A percentile compares a stretch with the other conserved stretches of the same genome.
phyloP scores from a whole-genome alignment of 2,797 vertebrate genomes.

The Sebastes trivittatus region DNA sequence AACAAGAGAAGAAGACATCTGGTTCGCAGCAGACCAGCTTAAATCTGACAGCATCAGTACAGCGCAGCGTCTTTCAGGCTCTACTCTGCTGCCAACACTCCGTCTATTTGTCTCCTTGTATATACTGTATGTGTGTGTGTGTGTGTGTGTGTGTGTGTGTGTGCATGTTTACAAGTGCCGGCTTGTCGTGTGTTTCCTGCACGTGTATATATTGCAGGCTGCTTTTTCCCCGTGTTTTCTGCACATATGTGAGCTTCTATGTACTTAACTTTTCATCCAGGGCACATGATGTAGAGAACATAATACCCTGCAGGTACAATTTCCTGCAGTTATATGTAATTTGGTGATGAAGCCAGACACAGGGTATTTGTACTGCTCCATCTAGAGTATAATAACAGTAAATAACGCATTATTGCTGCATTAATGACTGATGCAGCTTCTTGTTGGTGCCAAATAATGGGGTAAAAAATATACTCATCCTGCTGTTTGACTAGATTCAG shows the following conservation, averaged over 20 bases:
- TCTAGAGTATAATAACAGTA: conserved; percentile 45
- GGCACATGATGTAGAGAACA: conserved; percentile 10
- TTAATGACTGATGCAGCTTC: conserved; percentile 16
- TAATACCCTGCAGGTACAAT: conserved; percentile 35
- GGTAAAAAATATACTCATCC: not conserved
- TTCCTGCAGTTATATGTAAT: conserved; percentile 59
- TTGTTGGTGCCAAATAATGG: conserved; percentile 5
- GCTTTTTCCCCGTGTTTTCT: conserved; percentile 1
- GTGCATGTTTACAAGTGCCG: not conserved
- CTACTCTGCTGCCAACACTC: not conserved
- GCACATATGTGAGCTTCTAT: not conserved
- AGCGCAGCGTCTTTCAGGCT: not conserved
- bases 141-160: not conserved
- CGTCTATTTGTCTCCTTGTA: not conserved
- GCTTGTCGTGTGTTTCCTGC: not conserved
- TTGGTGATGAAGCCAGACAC: conserved; percentile 37
- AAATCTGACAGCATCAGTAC: conserved; percentile 5
- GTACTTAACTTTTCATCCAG: conserved; percentile 34
- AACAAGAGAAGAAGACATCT: conserved; percentile 39
- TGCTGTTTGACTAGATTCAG: not conserved
- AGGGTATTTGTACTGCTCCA: conserved; percentile 13
- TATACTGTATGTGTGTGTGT: not conserved
- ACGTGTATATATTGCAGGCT: conserved; percentile 8
- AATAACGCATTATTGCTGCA: conserved; percentile 23
- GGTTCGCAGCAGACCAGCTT: conserved; percentile 18